These are phyloP conservation scores for Argyresthia albistria DNA, from an alignment of 2,888 invertebrate genomes.

Conservation along the genomic window DNA sequence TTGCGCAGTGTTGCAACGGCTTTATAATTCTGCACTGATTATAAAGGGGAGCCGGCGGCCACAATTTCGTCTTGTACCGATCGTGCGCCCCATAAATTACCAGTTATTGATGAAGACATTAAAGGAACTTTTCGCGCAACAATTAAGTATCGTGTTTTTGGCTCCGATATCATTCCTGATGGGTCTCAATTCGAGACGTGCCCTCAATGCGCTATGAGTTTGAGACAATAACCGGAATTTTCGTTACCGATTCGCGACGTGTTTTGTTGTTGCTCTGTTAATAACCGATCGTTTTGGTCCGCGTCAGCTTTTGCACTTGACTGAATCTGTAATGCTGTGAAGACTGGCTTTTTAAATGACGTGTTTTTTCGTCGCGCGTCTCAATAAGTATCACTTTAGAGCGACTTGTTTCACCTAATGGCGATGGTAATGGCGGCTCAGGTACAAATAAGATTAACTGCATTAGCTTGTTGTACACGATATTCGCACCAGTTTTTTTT, in stretches of 20 bases:
- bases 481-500: conserved; percentile 11
- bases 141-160: conserved; percentile 34
- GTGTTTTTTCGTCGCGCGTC: conserved; percentile 23
- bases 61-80: conserved; percentile 70
- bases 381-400: conserved; percentile 3
- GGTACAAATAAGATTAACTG: conserved; percentile 52
- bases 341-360: conserved; percentile 35
- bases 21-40: conserved; percentile 71
- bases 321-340: conserved; percentile 44
- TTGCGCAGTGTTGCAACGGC: conserved; percentile 44
- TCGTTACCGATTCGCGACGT: conserved; percentile 35
- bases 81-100: conserved; percentile 71
- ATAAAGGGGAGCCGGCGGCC: conserved; percentile 75
- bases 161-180: conserved; percentile 13
- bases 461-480: background rate
- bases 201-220: conserved; percentile 39
- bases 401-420: conserved; percentile 53
- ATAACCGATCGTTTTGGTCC: conserved; percentile 48
- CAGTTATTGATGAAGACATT: conserved; percentile 74
- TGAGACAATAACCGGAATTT: conserved; percentile 20
- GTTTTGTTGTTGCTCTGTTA: conserved; percentile 45
- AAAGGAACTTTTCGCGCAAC: conserved; percentile 50
- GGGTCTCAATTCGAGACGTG: conserved; percentile 24
- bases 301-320: conserved; percentile 64
- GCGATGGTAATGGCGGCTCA: conserved; percentile 43